Conservation (phyloP, 1,140 invertebrate species). For the Zophobas atratus region DNA sequence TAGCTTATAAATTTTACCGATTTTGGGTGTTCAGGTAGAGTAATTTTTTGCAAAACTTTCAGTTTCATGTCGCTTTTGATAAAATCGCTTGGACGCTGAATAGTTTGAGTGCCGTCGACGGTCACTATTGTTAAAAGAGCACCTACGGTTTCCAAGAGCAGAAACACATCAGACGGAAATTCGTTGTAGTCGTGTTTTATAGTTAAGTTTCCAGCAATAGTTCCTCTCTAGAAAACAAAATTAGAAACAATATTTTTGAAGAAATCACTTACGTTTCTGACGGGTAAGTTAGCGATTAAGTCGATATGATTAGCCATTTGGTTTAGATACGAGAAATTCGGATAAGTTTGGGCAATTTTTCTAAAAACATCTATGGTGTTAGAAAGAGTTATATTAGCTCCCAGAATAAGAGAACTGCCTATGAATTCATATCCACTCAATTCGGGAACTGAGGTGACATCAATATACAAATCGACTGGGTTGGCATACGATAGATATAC, state of each 20-base stretch:
- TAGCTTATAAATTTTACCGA: constrained; percentile 70
- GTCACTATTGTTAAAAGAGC: constrained; percentile 74
- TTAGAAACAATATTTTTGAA: neutral
- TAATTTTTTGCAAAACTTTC: constrained; percentile 54
- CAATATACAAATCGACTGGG: constrained; percentile 75
- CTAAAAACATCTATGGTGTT: constrained; percentile 76
- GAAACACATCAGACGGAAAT: constrained; percentile 87
- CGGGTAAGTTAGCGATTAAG: constrained; percentile 77
- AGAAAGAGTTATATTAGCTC: constrained; percentile 78
- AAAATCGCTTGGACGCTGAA: constrained; percentile 70
- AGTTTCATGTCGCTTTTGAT: constrained; percentile 71
- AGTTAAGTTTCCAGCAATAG: constrained; percentile 85
- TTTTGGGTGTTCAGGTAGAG: constrained; percentile 57
- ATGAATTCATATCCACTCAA: constrained; percentile 72
- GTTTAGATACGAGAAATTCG: constrained; percentile 72
- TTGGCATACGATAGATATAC: neutral
- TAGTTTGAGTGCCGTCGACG: constrained; percentile 50
- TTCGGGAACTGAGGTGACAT: constrained; percentile 78
- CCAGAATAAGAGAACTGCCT: constrained; percentile 72
- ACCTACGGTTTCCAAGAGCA: constrained; percentile 80
- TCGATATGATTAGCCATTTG: constrained; percentile 77
- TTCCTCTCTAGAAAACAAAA: constrained; percentile 74
- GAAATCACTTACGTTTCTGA: constrained; percentile 75
- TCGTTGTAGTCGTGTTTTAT: constrained; percentile 82
- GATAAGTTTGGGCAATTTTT: constrained; percentile 62